These are phyloP conservation scores for Mus pahari DNA, from an alignment of 2,113 vertebrate genomes.

Conservation along the genomic window DNA sequence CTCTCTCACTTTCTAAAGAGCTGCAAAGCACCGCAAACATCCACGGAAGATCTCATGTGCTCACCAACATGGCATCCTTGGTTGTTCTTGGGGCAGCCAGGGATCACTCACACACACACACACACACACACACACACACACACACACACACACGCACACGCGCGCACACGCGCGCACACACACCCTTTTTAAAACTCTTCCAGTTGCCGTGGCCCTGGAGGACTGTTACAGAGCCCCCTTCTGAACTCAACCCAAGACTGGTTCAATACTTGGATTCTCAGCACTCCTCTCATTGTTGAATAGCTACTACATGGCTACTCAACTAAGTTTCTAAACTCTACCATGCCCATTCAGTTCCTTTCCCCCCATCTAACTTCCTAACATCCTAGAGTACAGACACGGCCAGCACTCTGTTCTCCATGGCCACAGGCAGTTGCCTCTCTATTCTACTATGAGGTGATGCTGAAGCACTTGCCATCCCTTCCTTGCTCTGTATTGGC, in stretches of 20 bases:
- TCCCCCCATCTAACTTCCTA: neutral
- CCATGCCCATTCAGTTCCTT: neutral
- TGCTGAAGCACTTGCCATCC: neutral
- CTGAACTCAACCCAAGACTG: neutral
- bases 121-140: too few species aligned
- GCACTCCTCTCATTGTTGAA: neutral
- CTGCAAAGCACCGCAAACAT: neutral
- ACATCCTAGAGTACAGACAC: neutral
- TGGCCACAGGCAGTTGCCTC: neutral
- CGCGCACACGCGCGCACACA: too few species aligned
- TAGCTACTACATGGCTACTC: neutral
- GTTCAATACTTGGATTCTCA: neutral
- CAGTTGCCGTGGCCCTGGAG: neutral
- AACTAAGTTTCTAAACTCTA: neutral
- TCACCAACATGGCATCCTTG: neutral
- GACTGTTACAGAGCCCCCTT: neutral
- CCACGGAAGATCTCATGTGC: neutral
- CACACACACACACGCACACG: too few species aligned
- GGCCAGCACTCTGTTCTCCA: neutral
- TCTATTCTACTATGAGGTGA: neutral
- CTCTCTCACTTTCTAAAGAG: neutral
- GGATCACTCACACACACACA: neutral
- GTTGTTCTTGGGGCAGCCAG: neutral
- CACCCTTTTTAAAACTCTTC: neutral
- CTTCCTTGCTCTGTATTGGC: neutral